Percentiles rank a stretch among this genome's conserved stretches.
Conservation (phyloP, 2,888 invertebrate species). For the Strigamia crassipes region DNA sequence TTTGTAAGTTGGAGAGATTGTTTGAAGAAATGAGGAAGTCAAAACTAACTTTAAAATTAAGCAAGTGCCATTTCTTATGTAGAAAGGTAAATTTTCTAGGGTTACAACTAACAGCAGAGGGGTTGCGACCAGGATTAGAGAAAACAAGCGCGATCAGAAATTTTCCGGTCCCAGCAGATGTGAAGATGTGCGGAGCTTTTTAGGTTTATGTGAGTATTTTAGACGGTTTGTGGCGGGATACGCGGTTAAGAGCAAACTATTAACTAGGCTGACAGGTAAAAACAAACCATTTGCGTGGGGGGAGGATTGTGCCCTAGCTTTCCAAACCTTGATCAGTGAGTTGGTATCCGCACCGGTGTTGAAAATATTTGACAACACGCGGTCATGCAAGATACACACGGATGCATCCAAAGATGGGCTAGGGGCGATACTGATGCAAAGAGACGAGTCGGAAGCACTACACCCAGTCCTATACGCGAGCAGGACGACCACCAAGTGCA, state of each 20-base stretch:
- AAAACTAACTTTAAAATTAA: no score
- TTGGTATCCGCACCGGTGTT: neutral
- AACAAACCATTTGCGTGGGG: neutral
- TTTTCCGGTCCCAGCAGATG: neutral
- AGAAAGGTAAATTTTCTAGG: no score
- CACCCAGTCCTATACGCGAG: neutral
- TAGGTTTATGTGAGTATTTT: constrained; percentile 24
- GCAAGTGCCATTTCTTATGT: no score
- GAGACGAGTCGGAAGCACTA: neutral
- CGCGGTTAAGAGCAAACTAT: neutral
- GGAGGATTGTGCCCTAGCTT: neutral
- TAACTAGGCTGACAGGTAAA: neutral
- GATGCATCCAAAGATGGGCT: neutral
- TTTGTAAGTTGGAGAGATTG: no score
- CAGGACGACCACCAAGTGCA: neutral
- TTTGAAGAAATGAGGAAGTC: no score
- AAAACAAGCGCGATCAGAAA: neutral
- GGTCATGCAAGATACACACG: neutral
- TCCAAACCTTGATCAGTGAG: neutral
- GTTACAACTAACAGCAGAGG: no score
- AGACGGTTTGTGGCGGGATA: neutral
- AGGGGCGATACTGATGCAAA: neutral
- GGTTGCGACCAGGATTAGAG: neutral
- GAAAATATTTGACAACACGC: neutral
- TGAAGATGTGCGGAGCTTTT: neutral